Conservation (phyloP, 2,888 invertebrate species). For the Marronus borbonicus region DNA sequence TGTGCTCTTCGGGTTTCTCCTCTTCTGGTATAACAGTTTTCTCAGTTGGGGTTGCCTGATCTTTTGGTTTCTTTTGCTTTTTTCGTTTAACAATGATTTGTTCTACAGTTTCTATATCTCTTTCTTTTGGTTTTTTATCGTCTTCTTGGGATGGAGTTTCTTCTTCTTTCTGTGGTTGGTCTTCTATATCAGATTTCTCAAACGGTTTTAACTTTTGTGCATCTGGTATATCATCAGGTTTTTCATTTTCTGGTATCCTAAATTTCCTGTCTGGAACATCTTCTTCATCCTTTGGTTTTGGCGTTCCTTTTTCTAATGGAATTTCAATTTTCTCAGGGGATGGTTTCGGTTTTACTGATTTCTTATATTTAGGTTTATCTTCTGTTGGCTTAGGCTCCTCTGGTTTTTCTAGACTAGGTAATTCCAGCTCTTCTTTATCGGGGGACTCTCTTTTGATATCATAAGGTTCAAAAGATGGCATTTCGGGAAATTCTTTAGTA, state of each 20-base stretch:
- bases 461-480: conserved; percentile 53
- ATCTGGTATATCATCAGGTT: conserved; percentile 63
- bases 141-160: conserved; percentile 61
- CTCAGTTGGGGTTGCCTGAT: conserved; percentile 55
- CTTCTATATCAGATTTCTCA: conserved; percentile 53
- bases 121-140: conserved; percentile 57
- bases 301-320: conserved; percentile 57
- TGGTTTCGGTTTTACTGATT: conserved; percentile 54
- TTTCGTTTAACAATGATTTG: conserved; percentile 63
- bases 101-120: conserved; percentile 68
- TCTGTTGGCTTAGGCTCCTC: conserved; percentile 58
- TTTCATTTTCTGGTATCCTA: conserved; percentile 59
- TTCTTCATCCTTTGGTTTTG: conserved; percentile 65
- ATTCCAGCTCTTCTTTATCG: conserved; percentile 60
- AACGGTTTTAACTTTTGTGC: conserved; percentile 56
- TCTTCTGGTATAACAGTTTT: conserved; percentile 56
- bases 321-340: conserved; percentile 54
- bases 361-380: conserved; percentile 57
- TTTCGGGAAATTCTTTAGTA: conserved; percentile 64
- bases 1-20: conserved; percentile 57
- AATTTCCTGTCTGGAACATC: conserved; percentile 66
- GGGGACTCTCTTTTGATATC: conserved; percentile 62
- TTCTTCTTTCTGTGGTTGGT: conserved; percentile 67
- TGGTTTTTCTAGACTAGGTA: conserved; percentile 66
- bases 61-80: conserved; percentile 62